Conservation (phyloP, 2,113 vertebrate genomes). For the Scomber japonicus region DNA sequence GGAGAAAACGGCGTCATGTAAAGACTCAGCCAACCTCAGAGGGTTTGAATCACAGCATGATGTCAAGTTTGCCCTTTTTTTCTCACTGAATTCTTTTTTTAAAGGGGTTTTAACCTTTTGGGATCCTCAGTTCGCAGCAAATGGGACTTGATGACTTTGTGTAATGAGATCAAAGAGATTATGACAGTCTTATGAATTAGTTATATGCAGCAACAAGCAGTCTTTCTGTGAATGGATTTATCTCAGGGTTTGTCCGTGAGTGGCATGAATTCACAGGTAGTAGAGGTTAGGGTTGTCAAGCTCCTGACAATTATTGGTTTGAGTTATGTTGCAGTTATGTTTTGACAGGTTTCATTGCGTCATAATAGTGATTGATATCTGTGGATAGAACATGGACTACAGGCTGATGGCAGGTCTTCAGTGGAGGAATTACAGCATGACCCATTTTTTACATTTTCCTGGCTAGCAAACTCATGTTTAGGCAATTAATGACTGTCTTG, state of each 20-base stretch:
- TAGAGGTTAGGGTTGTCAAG: constrained; percentile 8
- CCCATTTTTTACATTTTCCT: constrained; percentile 6
- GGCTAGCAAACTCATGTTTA: neutral
- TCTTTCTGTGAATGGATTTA: constrained; percentile 19
- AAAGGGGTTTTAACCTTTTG: constrained; percentile 49
- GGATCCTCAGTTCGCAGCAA: constrained; percentile 28
- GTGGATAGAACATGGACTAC: neutral
- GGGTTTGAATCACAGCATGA: constrained; percentile 49
- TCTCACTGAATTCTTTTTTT: constrained; percentile 31
- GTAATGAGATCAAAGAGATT: constrained; percentile 43
- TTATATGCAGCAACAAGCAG: constrained; percentile 39
- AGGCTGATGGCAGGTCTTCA: neutral
- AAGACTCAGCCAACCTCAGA: constrained; percentile 20
- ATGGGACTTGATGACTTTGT: constrained; percentile 31
- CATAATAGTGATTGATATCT: constrained; percentile 2
- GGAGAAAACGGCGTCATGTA: constrained; percentile 30
- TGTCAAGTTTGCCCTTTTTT: constrained; percentile 31
- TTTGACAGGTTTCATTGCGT: constrained; percentile 12
- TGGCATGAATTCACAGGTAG: constrained; percentile 14
- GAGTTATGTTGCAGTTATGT: constrained; percentile 1
- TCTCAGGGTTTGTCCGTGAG: constrained; percentile 20
- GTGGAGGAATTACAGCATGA: neutral
- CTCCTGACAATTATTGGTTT: neutral
- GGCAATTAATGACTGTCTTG: constrained; percentile 17
- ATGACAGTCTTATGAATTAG: constrained; percentile 57